A percentile compares a stretch with the other conserved stretches of the same genome.
Conservation (phyloP, 2,113 vertebrate species). For the Psettodes erumei region DNA sequence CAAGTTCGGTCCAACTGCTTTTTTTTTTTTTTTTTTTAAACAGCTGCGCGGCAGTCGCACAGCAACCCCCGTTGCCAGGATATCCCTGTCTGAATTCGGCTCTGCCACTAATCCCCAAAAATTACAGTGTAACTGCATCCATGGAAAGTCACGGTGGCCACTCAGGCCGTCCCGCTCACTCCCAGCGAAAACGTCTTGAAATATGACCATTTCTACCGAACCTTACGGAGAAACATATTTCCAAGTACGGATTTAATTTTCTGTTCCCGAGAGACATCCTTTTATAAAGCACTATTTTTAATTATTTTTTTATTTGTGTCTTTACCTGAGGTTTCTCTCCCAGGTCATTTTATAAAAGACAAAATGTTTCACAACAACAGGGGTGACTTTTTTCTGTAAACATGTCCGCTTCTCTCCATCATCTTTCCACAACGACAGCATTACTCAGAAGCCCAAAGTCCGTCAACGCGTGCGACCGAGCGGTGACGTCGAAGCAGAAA, state of each 20-base stretch:
- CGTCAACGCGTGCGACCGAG: not conserved
- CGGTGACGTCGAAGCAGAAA: constrained; percentile 31
- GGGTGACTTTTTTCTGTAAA: not conserved
- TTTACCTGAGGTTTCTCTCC: not conserved
- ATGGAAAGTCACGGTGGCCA: constrained; percentile 68
- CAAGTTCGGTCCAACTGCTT: constrained; percentile 56
- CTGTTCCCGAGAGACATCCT: not conserved
- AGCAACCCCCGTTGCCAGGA: constrained; percentile 52
- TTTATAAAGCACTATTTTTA: constrained; percentile 2
- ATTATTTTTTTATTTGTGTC: not conserved
- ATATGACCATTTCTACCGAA: constrained; percentile 48
- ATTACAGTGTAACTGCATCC: constrained; percentile 77
- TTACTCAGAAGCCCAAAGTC: constrained; percentile 30
- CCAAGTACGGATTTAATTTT: constrained; percentile 35
- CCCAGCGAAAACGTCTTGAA: constrained; percentile 34
- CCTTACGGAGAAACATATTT: constrained; percentile 32
- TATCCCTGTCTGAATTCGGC: constrained; percentile 66
- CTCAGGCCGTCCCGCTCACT: constrained; percentile 44
- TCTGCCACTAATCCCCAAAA: constrained; percentile 79
- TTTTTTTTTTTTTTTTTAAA: too few species aligned
- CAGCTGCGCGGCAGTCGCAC: constrained; percentile 46
- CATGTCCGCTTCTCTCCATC: not conserved
- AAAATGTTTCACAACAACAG: not conserved
- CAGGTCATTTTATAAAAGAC: constrained; percentile 31
- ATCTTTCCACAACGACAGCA: constrained; percentile 18